phyloP scores from a whole-genome alignment of 2,888 invertebrate genomes.

The Amphipyra berbera region DNA sequence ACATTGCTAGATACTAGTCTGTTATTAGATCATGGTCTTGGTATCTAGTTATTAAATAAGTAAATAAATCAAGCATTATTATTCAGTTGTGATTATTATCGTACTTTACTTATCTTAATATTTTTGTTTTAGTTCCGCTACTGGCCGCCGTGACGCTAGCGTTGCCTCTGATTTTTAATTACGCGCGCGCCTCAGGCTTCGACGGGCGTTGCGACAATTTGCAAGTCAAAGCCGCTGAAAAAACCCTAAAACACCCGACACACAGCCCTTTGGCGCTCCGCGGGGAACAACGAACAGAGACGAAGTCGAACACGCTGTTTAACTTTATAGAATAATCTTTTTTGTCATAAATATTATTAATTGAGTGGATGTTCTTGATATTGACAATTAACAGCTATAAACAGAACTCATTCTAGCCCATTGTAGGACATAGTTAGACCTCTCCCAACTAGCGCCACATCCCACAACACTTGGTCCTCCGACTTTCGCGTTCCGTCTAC shows the following conservation, averaged over 20 bases:
- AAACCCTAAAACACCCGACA: slow-evolving; percentile 88
- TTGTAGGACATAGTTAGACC: too few relatives aligned
- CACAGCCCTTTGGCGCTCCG: slow-evolving; percentile 83
- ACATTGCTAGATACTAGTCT: too few relatives aligned
- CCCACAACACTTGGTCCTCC: too few relatives aligned
- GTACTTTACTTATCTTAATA: too few relatives aligned
- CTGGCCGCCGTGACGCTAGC: slow-evolving; percentile 68
- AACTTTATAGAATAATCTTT: background rate
- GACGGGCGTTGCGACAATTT: slow-evolving; percentile 79
- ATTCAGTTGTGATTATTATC: too few relatives aligned
- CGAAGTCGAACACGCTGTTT: background rate
- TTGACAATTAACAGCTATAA: too few relatives aligned
- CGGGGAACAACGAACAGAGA: slow-evolving; percentile 61
- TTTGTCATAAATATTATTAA: background rate
- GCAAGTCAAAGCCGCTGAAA: slow-evolving; percentile 89
- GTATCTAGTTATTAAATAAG: too few relatives aligned
- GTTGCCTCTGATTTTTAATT: slow-evolving; percentile 81
- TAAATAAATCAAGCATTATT: too few relatives aligned
- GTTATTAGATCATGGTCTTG: too few relatives aligned
- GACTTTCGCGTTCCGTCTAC: too few relatives aligned
- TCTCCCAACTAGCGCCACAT: too few relatives aligned
- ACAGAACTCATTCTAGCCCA: too few relatives aligned
- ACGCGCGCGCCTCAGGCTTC: slow-evolving; percentile 65
- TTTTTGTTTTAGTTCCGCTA: slow-evolving; percentile 58
- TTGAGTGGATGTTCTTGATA: background rate